These are phyloP conservation scores for Piezodorus guildinii DNA, from an alignment of 1,140 invertebrate species.

Conservation along the genomic window DNA sequence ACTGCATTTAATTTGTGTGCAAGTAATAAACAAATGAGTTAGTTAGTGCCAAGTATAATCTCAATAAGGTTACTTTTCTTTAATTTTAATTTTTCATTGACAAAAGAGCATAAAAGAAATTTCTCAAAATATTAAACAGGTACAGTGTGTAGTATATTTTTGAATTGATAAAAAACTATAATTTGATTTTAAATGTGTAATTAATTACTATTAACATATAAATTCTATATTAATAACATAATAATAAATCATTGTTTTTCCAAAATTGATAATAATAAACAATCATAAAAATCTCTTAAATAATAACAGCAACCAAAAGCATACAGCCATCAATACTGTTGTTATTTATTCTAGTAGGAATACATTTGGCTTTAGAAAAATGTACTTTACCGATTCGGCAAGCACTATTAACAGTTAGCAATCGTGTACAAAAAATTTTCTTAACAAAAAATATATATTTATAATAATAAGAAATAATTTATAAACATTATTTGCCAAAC, in stretches of 20 bases:
- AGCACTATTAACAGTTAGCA: background rate
- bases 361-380: background rate
- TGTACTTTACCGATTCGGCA: background rate
- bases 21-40: no score
- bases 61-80: no score
- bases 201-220: background rate
- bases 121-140: background rate
- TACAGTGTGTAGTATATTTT: slow-evolving; percentile 2
- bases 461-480: background rate
- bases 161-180: slow-evolving; percentile 2
- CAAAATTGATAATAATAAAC: background rate
- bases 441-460: background rate
- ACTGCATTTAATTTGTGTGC: no score
- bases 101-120: no score
- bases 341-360: slow-evolving; percentile 1
- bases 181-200: slow-evolving; percentile 4
- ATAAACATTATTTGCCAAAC: background rate
- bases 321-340: slow-evolving; percentile 14
- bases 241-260: background rate
- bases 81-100: no score
- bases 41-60: no score
- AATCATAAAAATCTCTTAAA: slow-evolving; percentile 6
- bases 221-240: background rate
- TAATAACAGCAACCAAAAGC: slow-evolving; percentile 9
- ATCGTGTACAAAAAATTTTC: background rate